Percentiles rank a stretch among this genome's conserved stretches.
phyloP scores from a whole-genome alignment of 2,888 invertebrate species.

The Drosophila anomelani region DNA sequence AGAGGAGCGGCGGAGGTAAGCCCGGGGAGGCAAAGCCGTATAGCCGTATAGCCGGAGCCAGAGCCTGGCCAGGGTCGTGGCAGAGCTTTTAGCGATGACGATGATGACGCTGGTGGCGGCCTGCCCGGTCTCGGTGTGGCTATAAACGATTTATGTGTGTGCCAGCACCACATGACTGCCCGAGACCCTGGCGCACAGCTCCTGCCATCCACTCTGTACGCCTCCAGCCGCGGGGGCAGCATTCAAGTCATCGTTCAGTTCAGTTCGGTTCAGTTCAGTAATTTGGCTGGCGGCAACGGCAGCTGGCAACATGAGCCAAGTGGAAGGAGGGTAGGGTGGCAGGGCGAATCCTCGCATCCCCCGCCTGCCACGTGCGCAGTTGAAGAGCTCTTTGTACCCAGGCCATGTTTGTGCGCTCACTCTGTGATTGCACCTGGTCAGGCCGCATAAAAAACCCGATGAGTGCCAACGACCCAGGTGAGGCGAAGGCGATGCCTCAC shows the following conservation, averaged over 20 bases:
- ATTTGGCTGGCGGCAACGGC: conserved; percentile 77
- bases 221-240: conserved; percentile 47
- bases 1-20: conserved; percentile 2
- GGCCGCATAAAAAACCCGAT: conserved; percentile 31
- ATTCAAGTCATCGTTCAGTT: conserved; percentile 81
- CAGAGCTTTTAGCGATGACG: conserved; percentile 52
- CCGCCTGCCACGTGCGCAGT: conserved; percentile 28
- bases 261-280: conserved; percentile 81
- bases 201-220: conserved; percentile 16
- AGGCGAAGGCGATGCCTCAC: background rate
- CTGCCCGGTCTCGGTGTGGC: conserved; percentile 63
- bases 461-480: conserved; percentile 43
- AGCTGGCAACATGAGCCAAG: conserved; percentile 62
- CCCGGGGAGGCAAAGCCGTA: conserved; percentile 26
- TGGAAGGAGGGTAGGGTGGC: conserved; percentile 5
- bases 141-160: conserved; percentile 78
- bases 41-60: conserved; percentile 7
- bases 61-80: conserved; percentile 46
- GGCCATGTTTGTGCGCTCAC: conserved; percentile 55
- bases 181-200: conserved; percentile 16
- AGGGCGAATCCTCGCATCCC: conserved; percentile 2
- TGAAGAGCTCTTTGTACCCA: conserved; percentile 32
- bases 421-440: conserved; percentile 69
- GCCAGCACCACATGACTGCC: conserved; percentile 64
- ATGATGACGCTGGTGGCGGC: conserved; percentile 52